Evolutionary conservation across 2,888 invertebrate genomes (phyloP), one percentile per base, ranked within the genome.

Genomic region (Apoda limacodes): DNA sequence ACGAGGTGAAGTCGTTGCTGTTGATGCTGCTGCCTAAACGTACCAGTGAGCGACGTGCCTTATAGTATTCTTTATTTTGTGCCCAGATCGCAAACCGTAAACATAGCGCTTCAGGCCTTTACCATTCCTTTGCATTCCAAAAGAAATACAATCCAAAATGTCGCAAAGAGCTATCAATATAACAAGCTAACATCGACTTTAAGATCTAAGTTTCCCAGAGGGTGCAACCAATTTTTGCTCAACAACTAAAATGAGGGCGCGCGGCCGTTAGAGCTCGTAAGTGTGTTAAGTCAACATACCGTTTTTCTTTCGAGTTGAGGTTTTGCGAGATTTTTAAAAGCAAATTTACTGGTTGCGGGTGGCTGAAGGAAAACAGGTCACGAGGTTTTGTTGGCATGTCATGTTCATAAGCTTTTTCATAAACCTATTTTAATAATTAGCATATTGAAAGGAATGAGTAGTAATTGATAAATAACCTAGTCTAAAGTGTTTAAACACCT

Each of bases 331-430:
- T 64, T 76, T 76, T 75, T 66, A 65, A 64, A 70, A 62, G 67
- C 64, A 72, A 76, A 78, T 78, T 76, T 71, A 76, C 75, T 70
- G 60, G 76, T 71, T 55, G 62, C 69, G 63, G 62, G 56, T 66
- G 66, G 63, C 56, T 64, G 61, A 56, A 59, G 64, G 65, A 68
- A 78, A 78, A 58, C 70, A 62, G 80, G 78, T 76, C 78, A 78
- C 67, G 70, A 55, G 71, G 74, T 67, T 67, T 68, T 56, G 52
- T 53, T 52, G 46, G 53, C 62, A 59, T 74, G 71, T 76, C 75
- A 75, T 65, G 72, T 72, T 74, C 71, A 72, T 67, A n/a, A n/a
- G n/a, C n/a, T n/a, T n/a, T n/a, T n/a, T n/a, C n/a, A n/a, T n/a
- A n/a, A n/a, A n/a, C n/a, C n/a, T n/a, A n/a, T n/a, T n/a, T n/a